phyloP scores from a whole-genome alignment of 2,797 vertebrate species.

The Synaphobranchus kaupii region DNA sequence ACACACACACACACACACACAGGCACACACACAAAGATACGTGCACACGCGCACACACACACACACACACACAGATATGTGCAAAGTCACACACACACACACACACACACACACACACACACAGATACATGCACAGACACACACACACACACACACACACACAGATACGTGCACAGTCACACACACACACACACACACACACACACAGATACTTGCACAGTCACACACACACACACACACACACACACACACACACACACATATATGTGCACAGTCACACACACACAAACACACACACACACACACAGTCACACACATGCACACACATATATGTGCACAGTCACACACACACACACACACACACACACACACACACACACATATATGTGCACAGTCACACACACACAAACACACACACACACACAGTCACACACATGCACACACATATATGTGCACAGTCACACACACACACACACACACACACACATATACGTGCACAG shows the following conservation, averaged over 20 bases:
- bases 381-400: background rate
- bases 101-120: background rate
- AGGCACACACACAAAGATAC: background rate
- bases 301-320: conserved; percentile 7
- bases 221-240: background rate
- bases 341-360: background rate
- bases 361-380: background rate
- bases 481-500: too few relatives aligned
- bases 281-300: conserved; percentile 7
- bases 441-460: background rate
- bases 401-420: background rate
- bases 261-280: background rate
- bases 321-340: conserved; percentile 10
- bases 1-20: too few relatives aligned
- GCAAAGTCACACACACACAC: background rate
- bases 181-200: background rate
- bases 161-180: background rate
- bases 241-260: background rate
- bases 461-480: conserved; percentile 20
- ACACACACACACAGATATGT: too few relatives aligned
- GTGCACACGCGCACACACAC: background rate
- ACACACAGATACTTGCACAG: conserved; percentile 24
- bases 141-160: too few relatives aligned
- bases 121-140: background rate
- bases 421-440: background rate